Conservation (phyloP, 2,888 invertebrate species). For the Scaptomyza cyrtandrae region DNA sequence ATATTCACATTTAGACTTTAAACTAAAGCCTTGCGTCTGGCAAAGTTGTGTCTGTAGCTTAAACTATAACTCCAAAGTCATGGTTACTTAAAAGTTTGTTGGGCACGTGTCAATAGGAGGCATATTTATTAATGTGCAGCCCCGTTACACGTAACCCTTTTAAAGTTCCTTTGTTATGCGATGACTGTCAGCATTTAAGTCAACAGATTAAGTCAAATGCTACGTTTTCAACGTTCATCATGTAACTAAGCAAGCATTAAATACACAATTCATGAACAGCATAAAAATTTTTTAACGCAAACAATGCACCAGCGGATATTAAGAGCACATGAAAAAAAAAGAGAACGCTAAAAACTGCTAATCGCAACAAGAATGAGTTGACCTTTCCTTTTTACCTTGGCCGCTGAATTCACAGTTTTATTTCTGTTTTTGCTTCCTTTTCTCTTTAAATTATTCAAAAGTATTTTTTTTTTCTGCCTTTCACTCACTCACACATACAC, state of each 20-base stretch:
- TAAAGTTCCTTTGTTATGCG: slow-evolving; percentile 2
- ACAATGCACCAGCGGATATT: slow-evolving; percentile 40
- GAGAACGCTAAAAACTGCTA: slow-evolving; percentile 13
- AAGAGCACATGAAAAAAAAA: slow-evolving; percentile 1
- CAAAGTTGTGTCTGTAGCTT: too few species aligned
- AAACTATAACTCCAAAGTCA: not conserved
- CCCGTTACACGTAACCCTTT: slow-evolving; percentile 11
- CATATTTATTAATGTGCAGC: not conserved
- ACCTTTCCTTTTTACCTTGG: slow-evolving; percentile 49
- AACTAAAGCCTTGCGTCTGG: too few species aligned
- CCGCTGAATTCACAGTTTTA: slow-evolving; percentile 29
- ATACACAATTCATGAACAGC: slow-evolving; percentile 40
- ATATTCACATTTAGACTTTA: too few species aligned
- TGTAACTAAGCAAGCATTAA: slow-evolving; percentile 31
- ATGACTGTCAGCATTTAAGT: slow-evolving; percentile 18
- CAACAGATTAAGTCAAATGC: slow-evolving; percentile 9
- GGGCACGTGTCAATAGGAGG: not conserved
- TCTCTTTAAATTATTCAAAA: slow-evolving; percentile 65
- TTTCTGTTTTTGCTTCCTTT: slow-evolving; percentile 4
- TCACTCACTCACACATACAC: too few species aligned
- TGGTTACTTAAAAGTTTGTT: not conserved
- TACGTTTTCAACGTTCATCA: slow-evolving; percentile 11
- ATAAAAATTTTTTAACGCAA: slow-evolving; percentile 37
- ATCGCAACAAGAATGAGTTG: slow-evolving; percentile 18
- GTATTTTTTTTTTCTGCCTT: too few species aligned